Percentiles rank a stretch among this genome's conserved stretches.
Conservation (phyloP, 2,113 vertebrate species). For the Dicerorhinus sumatrensis region DNA sequence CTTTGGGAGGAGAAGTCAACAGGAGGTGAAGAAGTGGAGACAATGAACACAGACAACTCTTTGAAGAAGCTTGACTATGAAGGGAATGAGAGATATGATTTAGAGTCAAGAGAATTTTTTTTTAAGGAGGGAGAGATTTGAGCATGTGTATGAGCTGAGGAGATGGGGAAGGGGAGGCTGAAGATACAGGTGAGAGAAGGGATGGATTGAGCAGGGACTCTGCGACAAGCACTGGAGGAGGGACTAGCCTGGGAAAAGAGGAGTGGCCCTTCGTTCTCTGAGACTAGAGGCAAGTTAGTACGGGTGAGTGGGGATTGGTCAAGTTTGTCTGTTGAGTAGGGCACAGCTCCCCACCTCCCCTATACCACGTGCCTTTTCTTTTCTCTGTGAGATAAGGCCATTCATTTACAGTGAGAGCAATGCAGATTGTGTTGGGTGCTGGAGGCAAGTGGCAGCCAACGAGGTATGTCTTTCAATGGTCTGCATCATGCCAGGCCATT, state of each 20-base stretch:
- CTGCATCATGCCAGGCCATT: background rate
- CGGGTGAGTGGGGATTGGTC: too few relatives aligned
- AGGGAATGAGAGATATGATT: background rate
- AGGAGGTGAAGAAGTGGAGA: background rate
- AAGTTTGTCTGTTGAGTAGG: background rate
- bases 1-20: background rate
- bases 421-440: background rate
- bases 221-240: background rate
- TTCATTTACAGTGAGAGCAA: background rate
- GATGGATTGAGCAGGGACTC: background rate
- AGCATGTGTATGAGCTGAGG: background rate
- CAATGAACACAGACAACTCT: background rate
- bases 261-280: background rate
- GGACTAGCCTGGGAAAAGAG: background rate
- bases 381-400: background rate
- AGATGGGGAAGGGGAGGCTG: background rate
- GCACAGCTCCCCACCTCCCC: background rate
- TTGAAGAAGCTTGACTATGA: background rate
- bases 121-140: background rate
- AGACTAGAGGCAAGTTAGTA: background rate
- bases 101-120: background rate
- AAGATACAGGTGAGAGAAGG: background rate
- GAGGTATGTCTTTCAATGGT: background rate
- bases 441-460: background rate
- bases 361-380: background rate